Conservation (phyloP, 2,888 invertebrate genomes). For the Pseudoips prasinana region DNA sequence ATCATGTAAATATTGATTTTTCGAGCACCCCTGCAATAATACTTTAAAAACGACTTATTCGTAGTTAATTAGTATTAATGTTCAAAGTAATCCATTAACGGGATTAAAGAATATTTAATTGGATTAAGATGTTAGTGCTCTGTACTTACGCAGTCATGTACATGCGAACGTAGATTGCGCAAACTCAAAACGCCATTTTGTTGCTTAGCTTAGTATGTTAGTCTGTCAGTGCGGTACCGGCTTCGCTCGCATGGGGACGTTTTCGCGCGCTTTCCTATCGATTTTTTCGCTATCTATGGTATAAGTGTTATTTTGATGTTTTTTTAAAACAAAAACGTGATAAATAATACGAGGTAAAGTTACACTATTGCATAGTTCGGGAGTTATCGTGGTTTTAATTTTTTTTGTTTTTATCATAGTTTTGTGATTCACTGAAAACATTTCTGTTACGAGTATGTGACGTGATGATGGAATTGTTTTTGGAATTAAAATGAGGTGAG, state of each 20-base stretch:
- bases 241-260: constrained; percentile 37
- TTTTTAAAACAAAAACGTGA: constrained; percentile 51
- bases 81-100: neutral
- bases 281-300: constrained; percentile 40
- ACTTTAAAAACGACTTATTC: too few species aligned
- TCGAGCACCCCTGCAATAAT: constrained; percentile 4
- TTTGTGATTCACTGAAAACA: constrained; percentile 35
- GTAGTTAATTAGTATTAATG: too few species aligned
- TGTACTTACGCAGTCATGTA: constrained; percentile 4
- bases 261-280: constrained; percentile 47
- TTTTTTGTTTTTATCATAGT: constrained; percentile 15
- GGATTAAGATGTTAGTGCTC: constrained; percentile 9
- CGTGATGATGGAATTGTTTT: constrained; percentile 35
- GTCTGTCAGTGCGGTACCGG: constrained; percentile 60
- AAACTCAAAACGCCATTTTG: constrained; percentile 61
- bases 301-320: constrained; percentile 63
- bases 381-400: constrained; percentile 50
- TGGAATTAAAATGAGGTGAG: constrained; percentile 52
- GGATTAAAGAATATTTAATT: constrained; percentile 9
- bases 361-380: constrained; percentile 32
- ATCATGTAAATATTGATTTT: constrained; percentile 33
- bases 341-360: constrained; percentile 46
- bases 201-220: constrained; percentile 38
- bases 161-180: constrained; percentile 47
- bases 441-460: constrained; percentile 23